Evolutionary conservation across 2,797 vertebrate species (phyloP).

Genomic region (Distichodus sexfasciatus): DNA sequence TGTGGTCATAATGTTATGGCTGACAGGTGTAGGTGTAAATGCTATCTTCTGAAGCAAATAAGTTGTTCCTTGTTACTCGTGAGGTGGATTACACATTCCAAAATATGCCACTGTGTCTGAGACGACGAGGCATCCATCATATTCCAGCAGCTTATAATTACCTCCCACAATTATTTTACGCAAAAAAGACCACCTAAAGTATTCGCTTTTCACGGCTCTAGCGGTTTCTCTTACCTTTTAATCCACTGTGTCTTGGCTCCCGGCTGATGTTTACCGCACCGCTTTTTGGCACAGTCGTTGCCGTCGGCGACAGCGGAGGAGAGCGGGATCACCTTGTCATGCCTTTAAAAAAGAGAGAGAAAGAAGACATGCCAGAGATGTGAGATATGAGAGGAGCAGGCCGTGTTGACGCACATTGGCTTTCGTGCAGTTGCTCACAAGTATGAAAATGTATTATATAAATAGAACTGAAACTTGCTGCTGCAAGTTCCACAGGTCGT

Average conservation of each 20-base stretch:
- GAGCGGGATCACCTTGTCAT: conserved; percentile 48
- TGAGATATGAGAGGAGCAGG: neutral
- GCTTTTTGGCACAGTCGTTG: conserved; percentile 54
- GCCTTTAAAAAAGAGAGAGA: conserved; percentile 49
- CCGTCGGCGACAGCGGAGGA: conserved; percentile 51
- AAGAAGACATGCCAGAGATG: conserved; percentile 21
- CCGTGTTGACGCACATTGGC: neutral
- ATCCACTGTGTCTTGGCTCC: conserved; percentile 64
- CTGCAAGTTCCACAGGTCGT: conserved; percentile 40
- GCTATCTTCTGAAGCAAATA: no score
- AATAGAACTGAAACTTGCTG: conserved; percentile 49
- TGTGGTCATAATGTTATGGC: no score
- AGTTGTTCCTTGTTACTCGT: no score
- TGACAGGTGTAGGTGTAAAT: no score
- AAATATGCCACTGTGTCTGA: no score
- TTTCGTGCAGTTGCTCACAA: conserved; percentile 15
- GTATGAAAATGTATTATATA: conserved; percentile 25
- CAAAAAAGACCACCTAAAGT: conserved; percentile 25
- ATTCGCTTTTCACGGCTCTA: conserved; percentile 18
- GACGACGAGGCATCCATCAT: conserved; percentile 24
- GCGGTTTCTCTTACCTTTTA: conserved; percentile 74
- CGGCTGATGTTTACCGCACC: conserved; percentile 65
- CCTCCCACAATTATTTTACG: conserved; percentile 44
- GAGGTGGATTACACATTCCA: conserved; percentile 2
- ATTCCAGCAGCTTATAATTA: conserved; percentile 50